These are phyloP conservation scores for Ephydatia muelleri DNA, from an alignment of 37 sponge, comb jelly and placozoan species.

Conservation along the genomic window DNA sequence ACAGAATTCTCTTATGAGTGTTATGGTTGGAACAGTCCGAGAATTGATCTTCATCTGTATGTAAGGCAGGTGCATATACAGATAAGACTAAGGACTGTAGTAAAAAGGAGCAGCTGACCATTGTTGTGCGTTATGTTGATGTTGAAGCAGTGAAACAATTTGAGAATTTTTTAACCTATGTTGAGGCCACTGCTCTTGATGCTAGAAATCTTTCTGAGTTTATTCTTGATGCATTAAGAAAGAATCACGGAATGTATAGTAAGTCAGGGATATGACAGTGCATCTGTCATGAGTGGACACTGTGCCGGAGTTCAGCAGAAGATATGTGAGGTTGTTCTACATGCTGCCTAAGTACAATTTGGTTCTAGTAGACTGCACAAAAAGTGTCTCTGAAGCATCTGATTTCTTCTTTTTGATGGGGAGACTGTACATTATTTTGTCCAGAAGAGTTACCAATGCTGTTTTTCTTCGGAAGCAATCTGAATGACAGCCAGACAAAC, in stretches of 20 bases:
- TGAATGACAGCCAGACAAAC: conserved; percentile 50
- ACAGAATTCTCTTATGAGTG: conserved; percentile 60
- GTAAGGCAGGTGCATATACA: conserved; percentile 48
- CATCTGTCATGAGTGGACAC: conserved; percentile 75
- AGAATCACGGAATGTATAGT: conserved; percentile 34
- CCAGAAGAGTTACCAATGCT: conserved; percentile 44
- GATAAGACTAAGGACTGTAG: conserved; percentile 68
- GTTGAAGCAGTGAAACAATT: conserved; percentile 38
- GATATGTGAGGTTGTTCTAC: conserved; percentile 55
- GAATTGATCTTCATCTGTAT: conserved; percentile 32
- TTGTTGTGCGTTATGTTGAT: conserved; percentile 73
- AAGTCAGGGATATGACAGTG: conserved; percentile 72
- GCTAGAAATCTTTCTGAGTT: conserved; percentile 55
- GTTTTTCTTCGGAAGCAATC: conserved; percentile 55
- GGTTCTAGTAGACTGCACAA: conserved; percentile 62
- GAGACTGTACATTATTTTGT: conserved; percentile 57
- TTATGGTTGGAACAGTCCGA: conserved; percentile 61
- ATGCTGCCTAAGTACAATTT: conserved; percentile 64
- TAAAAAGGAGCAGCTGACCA: conserved; percentile 65
- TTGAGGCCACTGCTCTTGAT: conserved; percentile 46
- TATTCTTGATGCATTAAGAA: conserved; percentile 47
- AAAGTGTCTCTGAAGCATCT: conserved; percentile 49
- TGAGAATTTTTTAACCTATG: conserved; percentile 60
- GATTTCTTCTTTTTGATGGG: conserved; percentile 59
- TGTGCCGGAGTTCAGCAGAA: conserved; percentile 59